These are phyloP conservation scores for Eidolon dupreanum DNA, from an alignment of 2,797 vertebrate genomes.

Conservation along the genomic window DNA sequence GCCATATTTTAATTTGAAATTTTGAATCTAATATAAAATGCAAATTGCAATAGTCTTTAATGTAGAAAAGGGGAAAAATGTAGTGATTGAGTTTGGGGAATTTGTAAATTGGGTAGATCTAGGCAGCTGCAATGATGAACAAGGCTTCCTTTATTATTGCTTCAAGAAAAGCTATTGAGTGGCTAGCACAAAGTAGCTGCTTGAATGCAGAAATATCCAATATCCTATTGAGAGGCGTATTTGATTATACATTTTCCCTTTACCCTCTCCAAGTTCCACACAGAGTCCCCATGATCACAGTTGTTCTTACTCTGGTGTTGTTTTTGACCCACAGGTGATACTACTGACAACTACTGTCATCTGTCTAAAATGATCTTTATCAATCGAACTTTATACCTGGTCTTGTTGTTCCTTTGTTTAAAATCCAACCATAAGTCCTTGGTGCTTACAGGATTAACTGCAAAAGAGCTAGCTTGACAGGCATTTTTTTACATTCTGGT, in stretches of 20 bases:
- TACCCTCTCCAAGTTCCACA: slow-evolving; percentile 54
- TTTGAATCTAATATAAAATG: slow-evolving; percentile 78
- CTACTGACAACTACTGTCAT: slow-evolving; percentile 17
- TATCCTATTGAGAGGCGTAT: slow-evolving; percentile 82
- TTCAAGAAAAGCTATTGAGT: slow-evolving; percentile 87
- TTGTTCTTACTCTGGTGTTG: slow-evolving; percentile 42
- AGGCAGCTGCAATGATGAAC: slow-evolving; percentile 87
- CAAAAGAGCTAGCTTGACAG: not conserved
- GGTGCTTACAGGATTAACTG: slow-evolving; percentile 45
- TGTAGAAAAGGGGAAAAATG: slow-evolving; percentile 77
- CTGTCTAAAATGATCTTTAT: slow-evolving; percentile 47
- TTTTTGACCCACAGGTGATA: slow-evolving; percentile 48
- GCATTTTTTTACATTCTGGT: not conserved
- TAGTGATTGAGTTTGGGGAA: slow-evolving; percentile 81
- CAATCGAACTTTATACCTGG: slow-evolving; percentile 25
- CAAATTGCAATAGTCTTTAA: slow-evolving; percentile 73
- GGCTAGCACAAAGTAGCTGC: slow-evolving; percentile 84
- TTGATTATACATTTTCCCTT: slow-evolving; percentile 80
- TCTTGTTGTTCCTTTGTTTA: slow-evolving; percentile 50
- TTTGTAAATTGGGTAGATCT: slow-evolving; percentile 81
- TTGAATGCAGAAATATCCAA: slow-evolving; percentile 84
- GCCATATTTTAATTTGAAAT: slow-evolving; percentile 73
- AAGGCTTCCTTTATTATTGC: slow-evolving; percentile 89
- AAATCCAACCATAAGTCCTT: slow-evolving; percentile 42
- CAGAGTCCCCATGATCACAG: slow-evolving; percentile 60